Conservation (phyloP, 2,113 vertebrate species). For the Lucifuga dentata region DNA sequence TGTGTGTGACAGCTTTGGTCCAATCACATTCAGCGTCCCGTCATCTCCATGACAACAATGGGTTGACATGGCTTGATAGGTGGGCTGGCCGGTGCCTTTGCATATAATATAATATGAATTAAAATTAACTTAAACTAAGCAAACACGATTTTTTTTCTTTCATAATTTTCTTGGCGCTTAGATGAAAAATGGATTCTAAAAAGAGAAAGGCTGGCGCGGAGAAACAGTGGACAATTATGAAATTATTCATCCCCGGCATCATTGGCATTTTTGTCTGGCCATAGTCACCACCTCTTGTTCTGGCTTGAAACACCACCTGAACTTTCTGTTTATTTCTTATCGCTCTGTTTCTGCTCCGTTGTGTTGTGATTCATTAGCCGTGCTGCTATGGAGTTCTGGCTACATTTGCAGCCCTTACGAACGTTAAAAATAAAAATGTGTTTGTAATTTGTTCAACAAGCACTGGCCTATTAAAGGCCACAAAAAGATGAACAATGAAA, state of each 20-base stretch:
- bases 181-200: no score
- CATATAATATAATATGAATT: no score
- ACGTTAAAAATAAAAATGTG: conserved; percentile 6
- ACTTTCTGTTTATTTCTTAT: conserved; percentile 42
- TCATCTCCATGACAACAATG: no score
- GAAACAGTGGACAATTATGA: no score
- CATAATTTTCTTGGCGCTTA: no score
- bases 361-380: conserved; percentile 60
- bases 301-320: conserved; percentile 51
- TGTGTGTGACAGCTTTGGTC: no score
- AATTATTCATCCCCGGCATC: neutral
- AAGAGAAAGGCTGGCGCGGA: no score
- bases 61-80: no score
- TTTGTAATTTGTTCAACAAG: conserved; percentile 38
- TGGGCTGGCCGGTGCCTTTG: no score
- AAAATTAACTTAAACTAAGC: no score
- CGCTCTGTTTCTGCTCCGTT: conserved; percentile 9
- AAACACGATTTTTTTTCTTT: no score
- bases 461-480: conserved; percentile 28
- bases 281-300: conserved; percentile 37
- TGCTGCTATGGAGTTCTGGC: conserved; percentile 12
- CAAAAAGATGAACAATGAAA: conserved; percentile 23
- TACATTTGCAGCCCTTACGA: conserved; percentile 8
- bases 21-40: no score
- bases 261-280: conserved; percentile 31